phyloP scores from a whole-genome alignment of 2,113 vertebrate genomes.

The Tachuris rubrigastra region DNA sequence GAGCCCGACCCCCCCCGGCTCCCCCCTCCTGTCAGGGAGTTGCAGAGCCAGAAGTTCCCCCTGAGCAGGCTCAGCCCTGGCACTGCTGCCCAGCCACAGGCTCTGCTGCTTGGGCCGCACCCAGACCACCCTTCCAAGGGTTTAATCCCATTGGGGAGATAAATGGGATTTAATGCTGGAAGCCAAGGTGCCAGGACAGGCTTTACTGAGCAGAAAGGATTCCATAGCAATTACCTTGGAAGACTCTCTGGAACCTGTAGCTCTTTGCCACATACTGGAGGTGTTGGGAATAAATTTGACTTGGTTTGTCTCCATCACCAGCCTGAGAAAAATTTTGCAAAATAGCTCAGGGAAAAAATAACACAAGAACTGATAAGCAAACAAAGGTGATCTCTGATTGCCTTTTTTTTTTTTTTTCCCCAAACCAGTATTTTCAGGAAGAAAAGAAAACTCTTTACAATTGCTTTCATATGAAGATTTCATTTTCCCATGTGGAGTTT shows the following conservation, averaged over 20 bases:
- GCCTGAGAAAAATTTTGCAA: neutral
- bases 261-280: neutral
- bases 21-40: neutral
- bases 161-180: neutral
- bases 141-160: neutral
- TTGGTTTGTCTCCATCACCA: neutral
- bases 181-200: neutral
- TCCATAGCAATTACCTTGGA: neutral
- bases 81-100: neutral
- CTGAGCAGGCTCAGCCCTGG: neutral
- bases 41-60: neutral
- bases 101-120: rapidly evolving
- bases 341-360: neutral
- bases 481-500: neutral
- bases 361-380: neutral
- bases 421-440: neutral
- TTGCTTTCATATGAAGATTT: neutral
- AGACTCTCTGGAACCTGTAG: neutral
- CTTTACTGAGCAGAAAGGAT: neutral
- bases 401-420: neutral
- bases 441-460: neutral
- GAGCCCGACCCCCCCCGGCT: too few species aligned
- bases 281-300: neutral
- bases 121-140: neutral
- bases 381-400: neutral